Base-by-base conservation (phyloP, 2,113 vertebrate genomes). In the Caretta caretta region DNA sequence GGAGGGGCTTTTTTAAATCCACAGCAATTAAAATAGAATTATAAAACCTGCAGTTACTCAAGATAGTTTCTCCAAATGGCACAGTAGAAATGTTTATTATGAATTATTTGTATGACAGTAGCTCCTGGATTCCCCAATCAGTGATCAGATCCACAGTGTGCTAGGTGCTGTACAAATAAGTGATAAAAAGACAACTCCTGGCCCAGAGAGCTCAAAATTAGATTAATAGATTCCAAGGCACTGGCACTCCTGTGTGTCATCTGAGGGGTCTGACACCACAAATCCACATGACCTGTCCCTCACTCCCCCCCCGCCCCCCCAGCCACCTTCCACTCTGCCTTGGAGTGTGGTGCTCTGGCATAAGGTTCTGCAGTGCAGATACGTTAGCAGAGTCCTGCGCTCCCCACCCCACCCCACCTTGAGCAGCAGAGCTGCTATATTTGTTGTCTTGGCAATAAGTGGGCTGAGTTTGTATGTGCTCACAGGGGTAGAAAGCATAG, bases 1-100 rank as follows among this genome's bases (percentile, higher is more conserved):
- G 72, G 42, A 27, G 10, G 42, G 38, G 5, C 48, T 83, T 24
- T 65, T 86, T 96, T 96, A 89, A 54, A 54, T 53, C 72, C 31
- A 78, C 6, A 93, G 76, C 5, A 89, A 80, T 86, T 87, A 57
- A 88, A 46, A 48, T 17, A 82, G 1, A 2, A 10, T 24, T 59
- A 56, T 65, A 31, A 20, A 92, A 92, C 16, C 6, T 5, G 19
- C 27, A 46, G 46, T 46, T 53, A 79, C 13, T 89, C 4, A 31
- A 27, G 2, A 8, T 69, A 59, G 76, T 76, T 95, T 86, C 56
- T 93, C 9, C 42, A 93, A 87, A 89, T 87, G 11, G 22, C 8
- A 80, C 8, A 2, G 22, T 84, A 16, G 54, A 92, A 81, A 48
- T 62, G 5, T 83, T 96, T 46, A 46, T 85, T 50, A 3, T 72